These are phyloP conservation scores for Blastobasis lacticolella DNA, from an alignment of 2,888 invertebrate genomes.

Conservation along the genomic window DNA sequence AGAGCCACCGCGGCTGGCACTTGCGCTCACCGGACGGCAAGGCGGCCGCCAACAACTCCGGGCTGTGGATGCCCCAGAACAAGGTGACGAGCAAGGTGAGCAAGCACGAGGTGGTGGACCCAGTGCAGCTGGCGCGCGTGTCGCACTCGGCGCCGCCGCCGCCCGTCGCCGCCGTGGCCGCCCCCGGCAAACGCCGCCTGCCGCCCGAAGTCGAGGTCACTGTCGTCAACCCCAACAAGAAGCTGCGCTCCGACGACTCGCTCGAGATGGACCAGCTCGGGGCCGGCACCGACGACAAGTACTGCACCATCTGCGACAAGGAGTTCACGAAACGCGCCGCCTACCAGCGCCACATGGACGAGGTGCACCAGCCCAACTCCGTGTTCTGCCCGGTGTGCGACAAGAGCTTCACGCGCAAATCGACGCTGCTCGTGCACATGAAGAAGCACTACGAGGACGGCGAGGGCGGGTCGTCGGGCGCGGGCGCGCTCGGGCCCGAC, in stretches of 20 bases:
- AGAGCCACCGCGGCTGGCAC: constrained; percentile 81
- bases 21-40: constrained; percentile 73
- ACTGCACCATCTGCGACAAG: constrained; percentile 75
- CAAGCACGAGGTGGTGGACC: constrained; percentile 62
- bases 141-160: constrained; percentile 32
- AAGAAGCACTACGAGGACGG: constrained; percentile 72
- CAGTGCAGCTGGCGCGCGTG: constrained; percentile 40
- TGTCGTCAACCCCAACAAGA: constrained; percentile 67
- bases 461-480: constrained; percentile 41
- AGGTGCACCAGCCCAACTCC: constrained; percentile 69
- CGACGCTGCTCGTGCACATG: constrained; percentile 77
- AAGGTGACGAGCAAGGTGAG: constrained; percentile 69
- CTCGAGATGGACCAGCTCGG: constrained; percentile 55
- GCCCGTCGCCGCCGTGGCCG: constrained; percentile 26
- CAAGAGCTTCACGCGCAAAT: constrained; percentile 76
- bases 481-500: too few relatives aligned
- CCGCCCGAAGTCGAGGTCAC: constrained; percentile 70
- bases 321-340: constrained; percentile 76
- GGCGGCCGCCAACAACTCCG: constrained; percentile 67
- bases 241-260: constrained; percentile 60
- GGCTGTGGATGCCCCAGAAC: constrained; percentile 71
- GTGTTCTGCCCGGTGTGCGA: constrained; percentile 77
- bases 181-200: constrained; percentile 49
- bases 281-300: constrained; percentile 61
- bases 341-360: constrained; percentile 75